phyloP scores from a whole-genome alignment of 2,797 vertebrate genomes.

The Capromys pilorides region DNA sequence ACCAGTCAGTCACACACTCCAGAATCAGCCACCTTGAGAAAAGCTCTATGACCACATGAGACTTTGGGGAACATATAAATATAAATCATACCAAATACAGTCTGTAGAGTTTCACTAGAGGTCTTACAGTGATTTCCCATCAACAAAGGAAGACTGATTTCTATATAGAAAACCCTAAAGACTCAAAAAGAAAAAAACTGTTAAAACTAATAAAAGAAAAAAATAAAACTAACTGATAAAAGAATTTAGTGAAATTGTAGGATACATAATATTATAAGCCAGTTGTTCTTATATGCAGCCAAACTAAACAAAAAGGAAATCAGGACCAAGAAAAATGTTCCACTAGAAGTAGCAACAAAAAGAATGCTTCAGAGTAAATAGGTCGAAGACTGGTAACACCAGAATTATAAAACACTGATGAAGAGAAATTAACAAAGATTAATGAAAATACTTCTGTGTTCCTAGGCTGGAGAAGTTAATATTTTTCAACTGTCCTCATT shows the following conservation, averaged over 20 bases:
- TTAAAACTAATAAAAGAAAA: not conserved
- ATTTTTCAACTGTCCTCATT: not conserved
- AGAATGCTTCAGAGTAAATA: not conserved
- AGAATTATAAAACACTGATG: slow-evolving; percentile 7
- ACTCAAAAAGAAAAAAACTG: not conserved
- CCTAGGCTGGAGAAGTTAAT: not conserved
- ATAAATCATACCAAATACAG: not conserved
- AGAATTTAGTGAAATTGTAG: not conserved
- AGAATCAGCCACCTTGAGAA: not conserved
- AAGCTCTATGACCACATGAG: not conserved
- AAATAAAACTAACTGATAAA: slow-evolving; percentile 2
- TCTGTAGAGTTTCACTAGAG: not conserved
- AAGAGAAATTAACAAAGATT: not conserved
- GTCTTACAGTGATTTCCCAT: not conserved
- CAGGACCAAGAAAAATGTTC: not conserved
- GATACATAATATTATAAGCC: not conserved
- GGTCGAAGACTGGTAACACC: not conserved
- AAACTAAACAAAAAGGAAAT: not conserved
- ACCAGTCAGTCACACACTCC: not conserved
- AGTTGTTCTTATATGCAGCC: not conserved
- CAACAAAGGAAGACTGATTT: not conserved
- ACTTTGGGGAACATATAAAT: not conserved
- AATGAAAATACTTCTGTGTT: not conserved
- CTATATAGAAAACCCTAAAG: not conserved
- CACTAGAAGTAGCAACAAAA: not conserved